Conservation (phyloP, 2,888 invertebrate species). For the Aphodius granarius region DNA sequence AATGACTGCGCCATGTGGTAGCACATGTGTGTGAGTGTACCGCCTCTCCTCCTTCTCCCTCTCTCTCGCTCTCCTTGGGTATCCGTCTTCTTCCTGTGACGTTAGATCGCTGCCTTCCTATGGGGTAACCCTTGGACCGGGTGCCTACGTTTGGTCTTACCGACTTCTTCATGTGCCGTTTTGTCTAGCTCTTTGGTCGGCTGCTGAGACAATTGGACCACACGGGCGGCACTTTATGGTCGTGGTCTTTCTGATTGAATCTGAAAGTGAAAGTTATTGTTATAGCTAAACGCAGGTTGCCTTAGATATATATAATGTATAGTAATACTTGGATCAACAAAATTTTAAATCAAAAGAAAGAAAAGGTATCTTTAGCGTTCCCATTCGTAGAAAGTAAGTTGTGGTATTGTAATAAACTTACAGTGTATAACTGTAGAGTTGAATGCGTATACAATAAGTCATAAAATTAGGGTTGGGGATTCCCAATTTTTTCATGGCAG, state of each 20-base stretch:
- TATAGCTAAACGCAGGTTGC: neutral
- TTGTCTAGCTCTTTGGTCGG: neutral
- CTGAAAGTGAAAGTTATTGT: neutral
- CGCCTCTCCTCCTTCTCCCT: neutral
- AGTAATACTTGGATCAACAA: too few relatives aligned
- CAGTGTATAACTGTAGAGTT: too few relatives aligned
- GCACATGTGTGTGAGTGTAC: conserved; percentile 31
- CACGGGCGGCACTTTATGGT: neutral
- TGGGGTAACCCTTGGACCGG: neutral
- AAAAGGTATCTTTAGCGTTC: too few relatives aligned
- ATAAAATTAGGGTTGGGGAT: too few relatives aligned
- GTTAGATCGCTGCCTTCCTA: neutral
- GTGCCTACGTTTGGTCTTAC: neutral
- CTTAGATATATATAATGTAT: neutral
- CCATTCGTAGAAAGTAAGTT: too few relatives aligned
- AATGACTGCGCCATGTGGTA: conserved; percentile 32
- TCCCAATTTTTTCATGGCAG: too few relatives aligned
- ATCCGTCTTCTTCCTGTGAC: neutral
- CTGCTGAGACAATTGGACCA: neutral
- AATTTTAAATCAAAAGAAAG: too few relatives aligned
- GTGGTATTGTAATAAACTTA: too few relatives aligned
- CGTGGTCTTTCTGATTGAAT: neutral
- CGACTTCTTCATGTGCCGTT: neutral
- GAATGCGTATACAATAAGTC: too few relatives aligned
- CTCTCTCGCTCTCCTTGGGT: neutral